phyloP scores from a whole-genome alignment of 2,113 vertebrate genomes.

The Pygoscelis adeliae region DNA sequence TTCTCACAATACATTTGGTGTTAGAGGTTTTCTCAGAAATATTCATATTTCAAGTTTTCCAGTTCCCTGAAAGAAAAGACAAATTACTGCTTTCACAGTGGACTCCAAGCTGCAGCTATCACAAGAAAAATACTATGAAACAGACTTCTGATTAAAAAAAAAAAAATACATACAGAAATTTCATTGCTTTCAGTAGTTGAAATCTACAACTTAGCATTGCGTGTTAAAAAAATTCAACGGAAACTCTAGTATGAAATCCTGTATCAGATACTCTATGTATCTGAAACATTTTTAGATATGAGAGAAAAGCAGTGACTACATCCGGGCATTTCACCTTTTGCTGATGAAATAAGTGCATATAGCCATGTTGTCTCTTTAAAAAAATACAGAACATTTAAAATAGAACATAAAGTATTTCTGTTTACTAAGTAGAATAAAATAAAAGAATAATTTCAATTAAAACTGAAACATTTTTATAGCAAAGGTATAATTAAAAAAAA shows the following conservation, averaged over 20 bases:
- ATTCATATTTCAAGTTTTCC: not conserved
- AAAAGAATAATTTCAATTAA: not conserved
- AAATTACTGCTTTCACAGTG: not conserved
- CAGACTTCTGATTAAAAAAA: not conserved
- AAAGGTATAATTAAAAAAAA: not conserved
- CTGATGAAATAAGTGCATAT: not conserved
- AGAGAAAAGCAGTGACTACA: not conserved
- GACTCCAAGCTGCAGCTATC: not conserved
- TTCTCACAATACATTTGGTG: not conserved
- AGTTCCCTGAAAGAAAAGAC: not conserved
- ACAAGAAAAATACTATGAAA: not conserved
- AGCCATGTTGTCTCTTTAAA: not conserved
- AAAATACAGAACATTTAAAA: not conserved
- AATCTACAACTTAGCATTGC: not conserved
- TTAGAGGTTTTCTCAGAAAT: not conserved
- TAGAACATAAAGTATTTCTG: not conserved
- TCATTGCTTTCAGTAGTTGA: not conserved
- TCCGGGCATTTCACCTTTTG: not conserved
- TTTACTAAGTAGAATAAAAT: not conserved
- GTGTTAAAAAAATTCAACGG: not conserved
- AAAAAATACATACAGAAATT: not conserved
- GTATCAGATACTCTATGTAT: not conserved
- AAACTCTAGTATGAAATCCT: not conserved
- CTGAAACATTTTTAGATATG: not conserved
- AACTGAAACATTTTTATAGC: not conserved